These are phyloP conservation scores for Paradisaea rubra DNA, from an alignment of 2,113 vertebrate genomes.

Conservation along the genomic window DNA sequence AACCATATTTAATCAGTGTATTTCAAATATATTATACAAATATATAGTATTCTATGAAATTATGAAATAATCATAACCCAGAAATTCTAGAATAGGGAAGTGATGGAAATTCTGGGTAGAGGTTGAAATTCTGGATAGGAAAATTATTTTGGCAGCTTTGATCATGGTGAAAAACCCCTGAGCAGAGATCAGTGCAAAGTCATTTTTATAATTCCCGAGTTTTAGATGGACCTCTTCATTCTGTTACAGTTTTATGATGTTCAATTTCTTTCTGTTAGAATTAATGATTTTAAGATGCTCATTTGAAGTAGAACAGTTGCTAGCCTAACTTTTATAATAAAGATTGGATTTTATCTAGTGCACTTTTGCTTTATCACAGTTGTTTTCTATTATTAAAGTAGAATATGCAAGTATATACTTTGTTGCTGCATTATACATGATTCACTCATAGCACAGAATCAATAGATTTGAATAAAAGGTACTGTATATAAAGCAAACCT, in stretches of 20 bases:
- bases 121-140: background rate
- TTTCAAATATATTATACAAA: background rate
- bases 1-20: background rate
- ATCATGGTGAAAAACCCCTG: background rate
- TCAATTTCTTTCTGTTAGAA: background rate
- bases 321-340: background rate
- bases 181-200: background rate
- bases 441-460: background rate
- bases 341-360: background rate
- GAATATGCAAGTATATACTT: background rate
- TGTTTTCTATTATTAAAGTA: background rate
- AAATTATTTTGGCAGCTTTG: conserved; percentile 10
- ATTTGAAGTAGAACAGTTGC: background rate
- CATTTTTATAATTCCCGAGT: background rate
- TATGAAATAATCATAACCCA: background rate
- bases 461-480: background rate
- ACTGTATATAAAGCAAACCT: background rate
- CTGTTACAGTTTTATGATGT: background rate
- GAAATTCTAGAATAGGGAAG: background rate
- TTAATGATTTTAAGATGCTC: background rate
- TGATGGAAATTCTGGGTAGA: background rate
- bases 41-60: no score
- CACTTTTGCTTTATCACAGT: background rate
- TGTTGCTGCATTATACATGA: background rate
- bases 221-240: background rate